phyloP scores from a whole-genome alignment of 1,140 invertebrate genomes.

The Pogonognathellus flavescens region DNA sequence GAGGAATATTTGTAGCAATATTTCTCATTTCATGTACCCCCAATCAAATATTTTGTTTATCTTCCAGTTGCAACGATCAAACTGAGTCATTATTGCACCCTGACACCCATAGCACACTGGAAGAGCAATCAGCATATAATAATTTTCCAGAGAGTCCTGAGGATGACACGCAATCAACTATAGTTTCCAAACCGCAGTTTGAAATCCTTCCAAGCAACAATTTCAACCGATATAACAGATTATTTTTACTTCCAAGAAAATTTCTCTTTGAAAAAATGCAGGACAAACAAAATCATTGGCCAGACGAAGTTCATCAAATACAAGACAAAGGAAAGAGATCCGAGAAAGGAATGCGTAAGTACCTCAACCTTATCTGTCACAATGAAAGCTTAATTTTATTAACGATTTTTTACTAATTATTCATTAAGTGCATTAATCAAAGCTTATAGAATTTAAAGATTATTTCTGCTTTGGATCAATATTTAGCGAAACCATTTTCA shows the following conservation, averaged over 20 bases:
- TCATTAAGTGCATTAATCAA: too few relatives aligned
- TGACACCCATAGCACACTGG: neutral
- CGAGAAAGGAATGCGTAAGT: neutral
- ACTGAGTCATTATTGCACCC: neutral
- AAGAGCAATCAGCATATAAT: neutral
- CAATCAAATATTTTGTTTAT: neutral
- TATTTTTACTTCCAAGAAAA: neutral
- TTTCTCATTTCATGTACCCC: neutral
- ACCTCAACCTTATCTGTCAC: neutral
- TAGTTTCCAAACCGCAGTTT: neutral
- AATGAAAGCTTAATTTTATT: too few relatives aligned
- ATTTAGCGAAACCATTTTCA: neutral
- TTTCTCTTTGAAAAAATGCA: neutral
- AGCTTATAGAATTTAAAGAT: too few relatives aligned
- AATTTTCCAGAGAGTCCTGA: neutral
- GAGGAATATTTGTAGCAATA: neutral
- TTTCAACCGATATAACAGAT: neutral
- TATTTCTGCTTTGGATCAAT: too few relatives aligned
- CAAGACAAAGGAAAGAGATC: neutral
- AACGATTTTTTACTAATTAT: too few relatives aligned
- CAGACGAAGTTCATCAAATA: neutral
- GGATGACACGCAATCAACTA: neutral
- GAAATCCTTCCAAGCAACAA: neutral
- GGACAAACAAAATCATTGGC: neutral
- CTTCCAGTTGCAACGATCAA: neutral